phyloP scores from a whole-genome alignment of 2,113 vertebrate species.

The Gobio gobio region DNA sequence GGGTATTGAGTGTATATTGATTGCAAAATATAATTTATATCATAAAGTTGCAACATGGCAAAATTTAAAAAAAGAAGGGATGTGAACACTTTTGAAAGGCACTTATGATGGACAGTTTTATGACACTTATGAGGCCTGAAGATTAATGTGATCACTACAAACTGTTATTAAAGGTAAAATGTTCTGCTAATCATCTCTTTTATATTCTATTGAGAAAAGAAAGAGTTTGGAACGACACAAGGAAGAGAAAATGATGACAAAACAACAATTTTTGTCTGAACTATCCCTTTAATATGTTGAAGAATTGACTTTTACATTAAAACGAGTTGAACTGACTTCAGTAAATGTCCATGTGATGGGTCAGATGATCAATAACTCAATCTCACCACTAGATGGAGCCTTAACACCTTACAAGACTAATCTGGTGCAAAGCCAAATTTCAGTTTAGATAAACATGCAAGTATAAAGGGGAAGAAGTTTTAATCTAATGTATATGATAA shows the following conservation, averaged over 20 bases:
- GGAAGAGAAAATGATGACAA: not conserved
- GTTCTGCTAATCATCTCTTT: not conserved
- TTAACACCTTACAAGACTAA: not conserved
- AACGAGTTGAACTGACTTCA: not conserved
- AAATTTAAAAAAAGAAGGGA: not conserved
- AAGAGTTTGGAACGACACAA: not conserved
- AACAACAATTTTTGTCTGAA: not conserved
- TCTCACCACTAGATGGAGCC: slow-evolving; percentile 13
- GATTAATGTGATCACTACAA: not conserved
- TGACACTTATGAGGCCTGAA: not conserved
- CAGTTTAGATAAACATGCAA: not conserved
- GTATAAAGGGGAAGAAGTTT: not conserved
- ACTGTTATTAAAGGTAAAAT: not conserved
- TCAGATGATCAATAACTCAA: not conserved
- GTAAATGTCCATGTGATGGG: not conserved
- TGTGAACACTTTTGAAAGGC: not conserved
- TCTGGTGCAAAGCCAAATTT: too few species aligned
- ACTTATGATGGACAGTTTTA: not conserved
- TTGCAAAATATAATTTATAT: not conserved
- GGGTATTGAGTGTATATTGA: not conserved
- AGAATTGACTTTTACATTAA: not conserved
- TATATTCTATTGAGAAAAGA: not conserved
- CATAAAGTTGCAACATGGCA: not conserved
- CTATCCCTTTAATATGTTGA: not conserved
- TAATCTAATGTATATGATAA: not conserved